These are phyloP conservation scores for Brachylomia viminalis DNA, from an alignment of 2,888 invertebrate species.

Conservation along the genomic window DNA sequence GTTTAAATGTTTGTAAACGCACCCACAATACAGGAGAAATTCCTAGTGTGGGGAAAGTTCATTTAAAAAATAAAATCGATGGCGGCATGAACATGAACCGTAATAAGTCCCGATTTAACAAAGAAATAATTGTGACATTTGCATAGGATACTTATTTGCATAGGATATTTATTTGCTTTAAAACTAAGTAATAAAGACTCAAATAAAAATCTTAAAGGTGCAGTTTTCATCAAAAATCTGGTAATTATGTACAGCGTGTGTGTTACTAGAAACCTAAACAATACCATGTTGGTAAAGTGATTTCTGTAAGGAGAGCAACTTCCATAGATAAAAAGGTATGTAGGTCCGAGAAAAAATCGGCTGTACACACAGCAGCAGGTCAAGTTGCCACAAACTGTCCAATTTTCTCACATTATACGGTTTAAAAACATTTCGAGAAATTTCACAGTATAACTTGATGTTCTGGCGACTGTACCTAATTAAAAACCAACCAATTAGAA, in stretches of 20 bases:
- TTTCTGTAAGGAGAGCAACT: neutral
- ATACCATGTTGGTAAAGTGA: neutral
- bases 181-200: neutral
- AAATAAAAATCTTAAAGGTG: neutral
- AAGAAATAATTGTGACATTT: neutral
- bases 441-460: no score
- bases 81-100: constrained; percentile 16
- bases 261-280: neutral
- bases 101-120: neutral
- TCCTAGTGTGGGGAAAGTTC: no score
- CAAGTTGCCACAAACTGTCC: no score
- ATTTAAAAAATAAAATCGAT: no score
- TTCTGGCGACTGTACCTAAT: constrained; percentile 4
- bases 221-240: neutral
- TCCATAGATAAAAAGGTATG: neutral
- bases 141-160: no score
- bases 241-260: neutral
- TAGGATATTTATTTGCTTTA: no score
- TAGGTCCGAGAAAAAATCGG: neutral
- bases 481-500: neutral
- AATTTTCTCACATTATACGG: no score
- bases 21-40: no score
- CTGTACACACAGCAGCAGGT: no score
- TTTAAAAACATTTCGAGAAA: no score
- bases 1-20: no score